Base-by-base conservation (phyloP, 37 sponge, comb jelly and placozoan genomes). In the Diacarnus erythraeanus region DNA sequence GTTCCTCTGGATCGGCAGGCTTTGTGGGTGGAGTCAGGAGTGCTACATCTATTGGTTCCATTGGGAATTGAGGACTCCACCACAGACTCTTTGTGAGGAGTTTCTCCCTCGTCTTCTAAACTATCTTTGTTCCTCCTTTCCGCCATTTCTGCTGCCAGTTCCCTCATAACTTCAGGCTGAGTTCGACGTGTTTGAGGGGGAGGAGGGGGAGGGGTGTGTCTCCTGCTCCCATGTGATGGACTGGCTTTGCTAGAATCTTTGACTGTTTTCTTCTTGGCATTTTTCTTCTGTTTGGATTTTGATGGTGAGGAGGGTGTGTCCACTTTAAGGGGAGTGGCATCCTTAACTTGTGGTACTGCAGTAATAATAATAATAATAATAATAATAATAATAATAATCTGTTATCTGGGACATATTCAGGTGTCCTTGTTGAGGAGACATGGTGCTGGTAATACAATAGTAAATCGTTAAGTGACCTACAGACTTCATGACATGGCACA, bases 151-250 rank as follows among this genome's bases (percentile, higher is more conserved):
- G 42, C 72, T 8, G 72, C 27, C 0, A 80, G 42, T 56, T 83
- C 76, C 58, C 51, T 83, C 57, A 83, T 75, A 33, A 83, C 30
- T 0, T 56, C 57, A 0, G 83, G 69, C 42, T 75, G 76, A 4
- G 59, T 59, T 8, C 59, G 57, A 1, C 82, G 17, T 22, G 35
- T 20, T 34, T 61, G 64, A n/a, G 18, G 30, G 60, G 82, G 64
- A 21, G 75, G 76, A 15, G 57, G 76, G 37, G 83, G 76, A 6
- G 81, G 78, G 1, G 78, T 44, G 33, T 34, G 51, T 12, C 12
- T 47, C 51, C 12, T 47, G 35, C 34, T 3, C 9, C 35, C 34
- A 3, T 65, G 51, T 6, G 66, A 65, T 25, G 66, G 31, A 35
- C 34, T 65, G 29, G 35, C 66, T 60, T 60, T 17, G 61, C 23